phyloP scores from a whole-genome alignment of 2,113 vertebrate species.

The Anolis carolinensis region DNA sequence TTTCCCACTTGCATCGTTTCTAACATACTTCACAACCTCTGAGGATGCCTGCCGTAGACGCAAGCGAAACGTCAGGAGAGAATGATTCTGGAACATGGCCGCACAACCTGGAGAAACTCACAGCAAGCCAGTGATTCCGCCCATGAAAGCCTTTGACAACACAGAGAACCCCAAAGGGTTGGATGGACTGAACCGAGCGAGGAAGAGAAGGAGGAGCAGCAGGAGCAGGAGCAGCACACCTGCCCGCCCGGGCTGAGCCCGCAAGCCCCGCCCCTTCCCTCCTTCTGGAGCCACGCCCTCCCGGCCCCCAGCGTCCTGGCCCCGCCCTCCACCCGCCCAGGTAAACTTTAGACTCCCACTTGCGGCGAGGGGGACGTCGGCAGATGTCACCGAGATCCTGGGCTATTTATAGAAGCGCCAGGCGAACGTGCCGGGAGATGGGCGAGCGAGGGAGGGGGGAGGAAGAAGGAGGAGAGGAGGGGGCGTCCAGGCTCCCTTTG shows the following conservation, averaged over 20 bases:
- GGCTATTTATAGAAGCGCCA: slow-evolving; percentile 67
- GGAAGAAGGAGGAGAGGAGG: slow-evolving; percentile 28
- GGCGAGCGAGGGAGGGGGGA: slow-evolving; percentile 41
- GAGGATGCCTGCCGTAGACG: too few species aligned
- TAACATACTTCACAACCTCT: too few species aligned
- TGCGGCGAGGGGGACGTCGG: slow-evolving; percentile 56
- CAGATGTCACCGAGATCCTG: slow-evolving; percentile 58
- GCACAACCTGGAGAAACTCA: too few species aligned
- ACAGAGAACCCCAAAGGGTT: too few species aligned
- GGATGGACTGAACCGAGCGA: not conserved
- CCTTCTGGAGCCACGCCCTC: slow-evolving; percentile 7
- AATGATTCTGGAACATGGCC: too few species aligned
- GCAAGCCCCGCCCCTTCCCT: not conserved
- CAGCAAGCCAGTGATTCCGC: too few species aligned
- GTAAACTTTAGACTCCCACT: slow-evolving; percentile 34
- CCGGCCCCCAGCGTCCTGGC: not conserved
- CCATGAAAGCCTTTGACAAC: too few species aligned
- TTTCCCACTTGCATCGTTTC: too few species aligned
- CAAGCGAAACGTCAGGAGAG: too few species aligned
- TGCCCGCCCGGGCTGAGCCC: not conserved
- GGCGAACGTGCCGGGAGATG: slow-evolving; percentile 1
- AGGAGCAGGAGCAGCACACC: not conserved
- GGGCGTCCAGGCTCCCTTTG: too few species aligned
- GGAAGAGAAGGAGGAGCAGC: fast-evolving
- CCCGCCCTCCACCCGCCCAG: slow-evolving; percentile 46